Evolutionary conservation across 2,888 invertebrate genomes (phyloP).

Genomic region (Baccha elongata): DNA sequence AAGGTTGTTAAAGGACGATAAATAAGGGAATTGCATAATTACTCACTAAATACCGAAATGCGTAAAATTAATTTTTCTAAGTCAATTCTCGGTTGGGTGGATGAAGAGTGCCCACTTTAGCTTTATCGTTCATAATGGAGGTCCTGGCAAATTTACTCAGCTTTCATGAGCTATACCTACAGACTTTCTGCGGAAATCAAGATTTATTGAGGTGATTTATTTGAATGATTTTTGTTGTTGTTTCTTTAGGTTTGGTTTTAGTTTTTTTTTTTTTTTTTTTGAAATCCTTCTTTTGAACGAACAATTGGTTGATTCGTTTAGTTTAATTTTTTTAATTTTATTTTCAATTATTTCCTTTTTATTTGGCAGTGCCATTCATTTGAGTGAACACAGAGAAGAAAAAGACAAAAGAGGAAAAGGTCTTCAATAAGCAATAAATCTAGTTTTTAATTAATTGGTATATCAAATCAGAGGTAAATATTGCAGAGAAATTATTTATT

Average conservation of each 20-base stretch:
- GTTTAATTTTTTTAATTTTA: constrained; percentile 10
- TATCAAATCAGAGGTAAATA: constrained; percentile 70
- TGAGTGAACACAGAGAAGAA: constrained; percentile 16
- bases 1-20: constrained; percentile 44
- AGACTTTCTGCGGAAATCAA: constrained; percentile 65
- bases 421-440: constrained; percentile 70
- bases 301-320: constrained; percentile 16
- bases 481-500: constrained; percentile 60
- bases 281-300: background rate
- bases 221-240: constrained; percentile 44
- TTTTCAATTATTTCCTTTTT: constrained; percentile 41
- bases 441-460: constrained; percentile 66
- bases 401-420: constrained; percentile 53
- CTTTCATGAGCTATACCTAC: constrained; percentile 20
- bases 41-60: constrained; percentile 62
- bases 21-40: constrained; percentile 63
- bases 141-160: constrained; percentile 63
- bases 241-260: background rate
- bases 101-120: constrained; percentile 6
- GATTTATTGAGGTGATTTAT: constrained; percentile 73
- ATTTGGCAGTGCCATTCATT: constrained; percentile 50
- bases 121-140: constrained; percentile 27
- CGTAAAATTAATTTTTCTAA: constrained; percentile 62
- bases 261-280: constrained; percentile 8
- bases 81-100: constrained; percentile 4